Percentiles rank a stretch among this genome's conserved stretches.
Evolutionary conservation across 2,888 invertebrate species (phyloP).

Genomic region (Spilosoma lubricipeda): DNA sequence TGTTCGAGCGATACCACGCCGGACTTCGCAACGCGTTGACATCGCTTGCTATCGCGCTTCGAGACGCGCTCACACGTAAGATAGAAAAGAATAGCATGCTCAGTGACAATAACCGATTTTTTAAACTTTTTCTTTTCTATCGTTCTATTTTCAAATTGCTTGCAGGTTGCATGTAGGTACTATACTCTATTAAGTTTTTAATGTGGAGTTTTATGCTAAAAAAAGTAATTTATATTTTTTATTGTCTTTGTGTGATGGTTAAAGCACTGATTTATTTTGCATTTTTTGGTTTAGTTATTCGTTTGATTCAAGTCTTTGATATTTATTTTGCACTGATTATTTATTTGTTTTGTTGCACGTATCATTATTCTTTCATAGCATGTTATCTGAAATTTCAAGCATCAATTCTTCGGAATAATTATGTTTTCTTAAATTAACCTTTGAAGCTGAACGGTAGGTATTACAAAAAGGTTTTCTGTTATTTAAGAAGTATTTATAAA

Average conservation of each 20-base stretch:
- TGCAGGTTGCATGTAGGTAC: slow-evolving; percentile 5
- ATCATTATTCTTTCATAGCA: neutral
- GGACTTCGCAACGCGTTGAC: slow-evolving; percentile 87
- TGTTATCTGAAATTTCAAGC: neutral
- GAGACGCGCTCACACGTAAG: slow-evolving; percentile 90
- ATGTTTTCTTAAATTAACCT: too few species aligned
- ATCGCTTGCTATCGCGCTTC: slow-evolving; percentile 88
- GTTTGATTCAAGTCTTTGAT: neutral
- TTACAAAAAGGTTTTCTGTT: too few species aligned
- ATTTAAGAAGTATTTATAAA: too few species aligned
- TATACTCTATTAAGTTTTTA: neutral
- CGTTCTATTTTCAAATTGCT: slow-evolving; percentile 19
- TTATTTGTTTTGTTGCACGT: slow-evolving; percentile 1
- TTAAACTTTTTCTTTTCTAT: slow-evolving; percentile 1
- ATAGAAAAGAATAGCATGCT: slow-evolving; percentile 62
- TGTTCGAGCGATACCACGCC: slow-evolving; percentile 88
- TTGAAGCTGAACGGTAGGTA: too few species aligned
- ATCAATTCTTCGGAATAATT: too few species aligned
- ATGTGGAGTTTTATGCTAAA: neutral
- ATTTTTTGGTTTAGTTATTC: neutral
- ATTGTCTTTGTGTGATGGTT: slow-evolving; percentile 1
- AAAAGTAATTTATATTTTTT: neutral
- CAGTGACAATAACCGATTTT: slow-evolving; percentile 33
- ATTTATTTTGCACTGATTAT: neutral
- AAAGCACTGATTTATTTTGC: neutral